phyloP scores from a whole-genome alignment of 2,113 vertebrate species.

The Quiscalus mexicanus region DNA sequence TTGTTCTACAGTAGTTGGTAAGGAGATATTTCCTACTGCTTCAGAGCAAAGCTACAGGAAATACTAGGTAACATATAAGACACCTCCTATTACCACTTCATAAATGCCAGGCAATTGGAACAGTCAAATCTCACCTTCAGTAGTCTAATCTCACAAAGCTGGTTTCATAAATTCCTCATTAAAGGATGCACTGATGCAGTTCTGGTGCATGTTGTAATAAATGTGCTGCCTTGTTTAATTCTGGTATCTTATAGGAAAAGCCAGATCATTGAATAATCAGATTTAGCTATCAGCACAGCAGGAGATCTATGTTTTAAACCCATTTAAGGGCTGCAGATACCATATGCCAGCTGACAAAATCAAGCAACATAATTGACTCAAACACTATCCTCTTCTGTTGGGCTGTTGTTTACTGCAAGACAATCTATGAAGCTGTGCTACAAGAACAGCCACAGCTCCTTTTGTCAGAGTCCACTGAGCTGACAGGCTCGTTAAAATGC shows the following conservation, averaged over 20 bases:
- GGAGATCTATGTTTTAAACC: constrained; percentile 68
- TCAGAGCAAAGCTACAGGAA: not conserved
- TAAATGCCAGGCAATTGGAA: not conserved
- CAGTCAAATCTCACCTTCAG: not conserved
- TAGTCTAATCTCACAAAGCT: constrained; percentile 36
- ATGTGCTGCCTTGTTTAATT: constrained; percentile 60
- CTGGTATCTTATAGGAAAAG: constrained; percentile 64
- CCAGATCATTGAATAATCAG: constrained; percentile 73
- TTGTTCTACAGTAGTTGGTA: not conserved
- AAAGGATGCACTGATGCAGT: not conserved
- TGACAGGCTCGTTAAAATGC: not conserved
- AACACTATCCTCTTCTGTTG: constrained; percentile 42
- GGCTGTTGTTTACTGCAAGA: constrained; percentile 1
- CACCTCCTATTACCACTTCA: not conserved
- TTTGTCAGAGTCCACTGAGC: not conserved
- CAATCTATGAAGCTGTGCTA: not conserved
- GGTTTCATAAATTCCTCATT: constrained; percentile 53
- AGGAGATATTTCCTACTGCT: not conserved
- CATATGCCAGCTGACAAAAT: constrained; percentile 72
- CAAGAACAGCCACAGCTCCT: not conserved
- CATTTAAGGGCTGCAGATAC: constrained; percentile 64
- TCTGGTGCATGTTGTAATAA: constrained; percentile 15
- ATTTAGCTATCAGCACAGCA: constrained; percentile 70
- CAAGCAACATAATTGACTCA: constrained; percentile 62
- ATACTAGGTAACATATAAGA: not conserved